phyloP scores from a whole-genome alignment of 1,140 invertebrate genomes.

The Drosophila nigromelanica region DNA sequence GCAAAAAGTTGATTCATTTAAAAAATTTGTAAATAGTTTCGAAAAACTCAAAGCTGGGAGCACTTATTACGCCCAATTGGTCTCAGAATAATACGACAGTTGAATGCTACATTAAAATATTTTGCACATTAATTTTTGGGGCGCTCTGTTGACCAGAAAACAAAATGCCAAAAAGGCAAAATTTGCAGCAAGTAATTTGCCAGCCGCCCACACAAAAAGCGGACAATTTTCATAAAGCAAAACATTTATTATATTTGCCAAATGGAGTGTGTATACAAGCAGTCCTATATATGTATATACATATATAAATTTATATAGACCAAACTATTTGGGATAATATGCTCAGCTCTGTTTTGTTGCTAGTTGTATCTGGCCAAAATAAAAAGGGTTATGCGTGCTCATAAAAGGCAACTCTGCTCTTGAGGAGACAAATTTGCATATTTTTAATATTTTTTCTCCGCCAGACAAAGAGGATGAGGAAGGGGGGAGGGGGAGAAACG shows the following conservation, averaged over 20 bases:
- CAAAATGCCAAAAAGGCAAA: conserved; percentile 42
- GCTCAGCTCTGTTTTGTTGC: conserved; percentile 39
- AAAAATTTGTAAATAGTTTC: conserved; percentile 1
- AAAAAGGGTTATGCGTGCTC: conserved; percentile 72
- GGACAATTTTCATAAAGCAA: conserved; percentile 58
- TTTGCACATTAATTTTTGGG: conserved; percentile 66
- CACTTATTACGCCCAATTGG: conserved; percentile 52
- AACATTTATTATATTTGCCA: conserved; percentile 80
- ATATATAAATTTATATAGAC: conserved; percentile 4
- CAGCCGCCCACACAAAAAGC: conserved; percentile 49
- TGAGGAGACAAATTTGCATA: conserved; percentile 74
- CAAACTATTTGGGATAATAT: conserved; percentile 41
- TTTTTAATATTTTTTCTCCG: conserved; percentile 73
- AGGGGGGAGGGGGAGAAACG: conserved; percentile 5
- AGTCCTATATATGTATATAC: conserved; percentile 2
- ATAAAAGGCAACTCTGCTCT: conserved; percentile 54
- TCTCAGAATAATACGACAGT: conserved; percentile 27
- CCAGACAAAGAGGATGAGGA: conserved; percentile 3
- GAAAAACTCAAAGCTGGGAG: conserved; percentile 4
- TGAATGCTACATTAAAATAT: conserved; percentile 74
- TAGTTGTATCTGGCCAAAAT: conserved; percentile 38
- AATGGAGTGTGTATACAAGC: conserved; percentile 61
- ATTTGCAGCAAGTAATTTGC: conserved; percentile 33
- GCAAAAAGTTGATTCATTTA: background rate
- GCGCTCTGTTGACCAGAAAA: conserved; percentile 54